These are phyloP conservation scores for Petrocephalus zakoni DNA, from an alignment of 2,113 vertebrate species.

Conservation along the genomic window DNA sequence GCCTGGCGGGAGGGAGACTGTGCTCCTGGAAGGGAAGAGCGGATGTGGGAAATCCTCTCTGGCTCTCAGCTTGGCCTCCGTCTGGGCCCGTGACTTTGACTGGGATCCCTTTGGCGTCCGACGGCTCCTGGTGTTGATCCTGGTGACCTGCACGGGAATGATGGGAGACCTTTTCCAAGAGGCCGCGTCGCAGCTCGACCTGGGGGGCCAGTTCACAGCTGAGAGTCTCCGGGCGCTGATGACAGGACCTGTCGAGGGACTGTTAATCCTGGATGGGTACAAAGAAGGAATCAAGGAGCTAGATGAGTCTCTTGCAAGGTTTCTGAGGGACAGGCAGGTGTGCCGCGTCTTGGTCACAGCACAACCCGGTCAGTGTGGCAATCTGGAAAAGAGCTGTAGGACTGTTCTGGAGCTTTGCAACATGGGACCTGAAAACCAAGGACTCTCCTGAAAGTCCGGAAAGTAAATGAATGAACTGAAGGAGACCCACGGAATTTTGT, in stretches of 20 bases:
- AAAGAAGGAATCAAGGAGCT: conserved; percentile 31
- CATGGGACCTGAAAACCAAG: not conserved
- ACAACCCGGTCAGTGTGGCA: conserved; percentile 18
- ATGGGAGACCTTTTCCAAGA: conserved; percentile 36
- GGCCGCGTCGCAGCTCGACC: conserved; percentile 26
- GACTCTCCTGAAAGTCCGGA: not conserved
- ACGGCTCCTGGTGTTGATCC: conserved; percentile 30
- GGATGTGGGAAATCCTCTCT: conserved; percentile 33
- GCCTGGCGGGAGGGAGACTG: conserved; percentile 28
- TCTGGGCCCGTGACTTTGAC: conserved; percentile 29
- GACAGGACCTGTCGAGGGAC: not conserved
- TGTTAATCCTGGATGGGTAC: conserved; percentile 48
- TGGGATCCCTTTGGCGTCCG: conserved; percentile 1
- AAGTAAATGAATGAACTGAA: not conserved
- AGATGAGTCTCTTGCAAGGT: conserved; percentile 39
- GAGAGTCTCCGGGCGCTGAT: conserved; percentile 35
- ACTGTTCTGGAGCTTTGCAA: conserved; percentile 27
- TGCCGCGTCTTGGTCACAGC: conserved; percentile 43
- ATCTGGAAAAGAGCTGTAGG: conserved; percentile 20
- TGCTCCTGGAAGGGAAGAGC: conserved; percentile 38
- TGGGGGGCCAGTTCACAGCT: not conserved
- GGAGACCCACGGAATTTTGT: not conserved
- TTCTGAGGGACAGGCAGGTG: conserved; percentile 31
- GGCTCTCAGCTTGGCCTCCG: conserved; percentile 36
- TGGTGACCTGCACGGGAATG: conserved; percentile 23